These are phyloP conservation scores for Plestiodon gilberti DNA, from an alignment of 2,113 vertebrate genomes.

Conservation along the genomic window DNA sequence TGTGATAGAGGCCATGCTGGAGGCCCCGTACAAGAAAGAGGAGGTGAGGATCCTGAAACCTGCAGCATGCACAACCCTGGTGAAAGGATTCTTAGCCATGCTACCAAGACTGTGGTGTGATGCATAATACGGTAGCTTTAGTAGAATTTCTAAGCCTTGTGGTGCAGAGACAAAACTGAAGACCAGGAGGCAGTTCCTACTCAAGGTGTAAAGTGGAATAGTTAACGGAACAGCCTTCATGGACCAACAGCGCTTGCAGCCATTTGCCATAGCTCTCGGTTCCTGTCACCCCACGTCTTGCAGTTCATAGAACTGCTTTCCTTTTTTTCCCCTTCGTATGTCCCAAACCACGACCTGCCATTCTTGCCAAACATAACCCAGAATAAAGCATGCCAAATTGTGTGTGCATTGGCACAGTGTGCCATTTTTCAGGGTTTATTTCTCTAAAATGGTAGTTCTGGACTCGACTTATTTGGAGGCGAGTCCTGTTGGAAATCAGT, in stretches of 20 bases:
- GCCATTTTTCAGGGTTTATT: not conserved
- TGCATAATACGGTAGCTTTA: not conserved
- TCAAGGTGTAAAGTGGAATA: not conserved
- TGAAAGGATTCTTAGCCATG: not conserved
- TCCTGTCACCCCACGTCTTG: too few relatives aligned
- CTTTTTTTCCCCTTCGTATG: not conserved
- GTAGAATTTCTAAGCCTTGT: not conserved
- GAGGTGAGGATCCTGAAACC: conserved; percentile 54
- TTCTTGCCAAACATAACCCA: not conserved
- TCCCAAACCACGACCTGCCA: not conserved
- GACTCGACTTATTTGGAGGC: not conserved
- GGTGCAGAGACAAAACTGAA: not conserved
- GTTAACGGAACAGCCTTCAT: not conserved
- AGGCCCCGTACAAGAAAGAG: conserved; percentile 73
- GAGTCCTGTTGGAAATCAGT: not conserved
- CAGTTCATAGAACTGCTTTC: not conserved
- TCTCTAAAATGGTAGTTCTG: not conserved
- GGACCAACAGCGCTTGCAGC: not conserved
- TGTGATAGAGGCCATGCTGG: conserved; percentile 74
- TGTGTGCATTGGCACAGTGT: not conserved
- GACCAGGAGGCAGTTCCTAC: not conserved
- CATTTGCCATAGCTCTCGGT: not conserved
- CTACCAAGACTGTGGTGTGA: not conserved
- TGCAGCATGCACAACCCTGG: not conserved
- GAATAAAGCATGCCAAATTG: not conserved